phyloP scores from a whole-genome alignment of 1,140 invertebrate genomes.

The Sarcophaga bullata region DNA sequence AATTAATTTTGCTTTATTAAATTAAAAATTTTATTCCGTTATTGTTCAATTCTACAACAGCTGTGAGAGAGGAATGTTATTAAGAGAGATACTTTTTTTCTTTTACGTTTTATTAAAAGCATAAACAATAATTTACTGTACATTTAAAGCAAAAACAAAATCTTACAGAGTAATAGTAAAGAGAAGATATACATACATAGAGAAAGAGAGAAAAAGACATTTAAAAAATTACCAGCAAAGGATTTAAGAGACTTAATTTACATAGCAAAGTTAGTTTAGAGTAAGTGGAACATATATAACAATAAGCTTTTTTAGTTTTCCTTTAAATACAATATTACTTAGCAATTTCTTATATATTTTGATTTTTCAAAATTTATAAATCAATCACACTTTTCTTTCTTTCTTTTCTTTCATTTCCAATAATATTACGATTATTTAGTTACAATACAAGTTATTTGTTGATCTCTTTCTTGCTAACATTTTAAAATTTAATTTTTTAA shows the following conservation, averaged over 20 bases:
- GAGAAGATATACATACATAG: too few species aligned
- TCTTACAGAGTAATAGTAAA: too few species aligned
- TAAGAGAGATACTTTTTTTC: too few species aligned
- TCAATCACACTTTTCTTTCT: slow-evolving; percentile 6
- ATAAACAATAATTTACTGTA: too few species aligned
- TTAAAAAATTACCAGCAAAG: neutral
- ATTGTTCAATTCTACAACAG: too few species aligned
- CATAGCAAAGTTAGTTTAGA: neutral
- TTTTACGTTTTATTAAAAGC: too few species aligned
- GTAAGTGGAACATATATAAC: neutral
- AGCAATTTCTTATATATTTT: neutral
- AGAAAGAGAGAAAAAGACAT: too few species aligned
- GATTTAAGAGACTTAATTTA: neutral
- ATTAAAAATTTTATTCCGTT: too few species aligned
- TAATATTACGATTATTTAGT: neutral
- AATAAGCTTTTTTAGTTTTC: neutral
- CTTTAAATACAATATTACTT: neutral
- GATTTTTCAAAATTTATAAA: neutral
- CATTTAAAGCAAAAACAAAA: too few species aligned
- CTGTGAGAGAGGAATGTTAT: too few species aligned
- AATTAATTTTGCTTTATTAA: too few species aligned
- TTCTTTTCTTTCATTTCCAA: neutral
- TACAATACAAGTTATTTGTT: neutral
- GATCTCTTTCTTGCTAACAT: neutral
- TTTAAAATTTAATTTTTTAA: neutral